phyloP scores from a whole-genome alignment of 2,888 invertebrate genomes.

The Drosophila cognata region DNA sequence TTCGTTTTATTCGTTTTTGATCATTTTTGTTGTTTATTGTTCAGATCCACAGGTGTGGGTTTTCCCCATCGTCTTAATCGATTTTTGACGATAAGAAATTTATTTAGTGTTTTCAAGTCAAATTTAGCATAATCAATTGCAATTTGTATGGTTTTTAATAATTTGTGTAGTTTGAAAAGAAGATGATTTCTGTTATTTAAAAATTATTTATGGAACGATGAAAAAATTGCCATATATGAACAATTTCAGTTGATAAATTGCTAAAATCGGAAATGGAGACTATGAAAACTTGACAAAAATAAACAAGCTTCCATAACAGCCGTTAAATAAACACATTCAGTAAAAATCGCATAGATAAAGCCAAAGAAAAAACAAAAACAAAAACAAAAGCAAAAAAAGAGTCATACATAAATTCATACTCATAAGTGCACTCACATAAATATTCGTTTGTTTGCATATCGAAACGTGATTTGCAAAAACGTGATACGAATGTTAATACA shows the following conservation, averaged over 20 bases:
- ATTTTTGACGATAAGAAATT: not conserved
- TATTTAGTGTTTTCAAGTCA: not conserved
- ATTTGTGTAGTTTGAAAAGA: no score
- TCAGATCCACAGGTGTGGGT: conserved; percentile 46
- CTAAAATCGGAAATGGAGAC: not conserved
- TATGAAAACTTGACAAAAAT: not conserved
- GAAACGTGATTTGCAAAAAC: conserved; percentile 77
- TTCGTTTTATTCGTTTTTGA: conserved; percentile 46
- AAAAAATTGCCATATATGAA: conserved; percentile 13
- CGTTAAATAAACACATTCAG: conserved; percentile 27
- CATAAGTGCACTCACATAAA: conserved; percentile 40
- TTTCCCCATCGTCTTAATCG: not conserved
- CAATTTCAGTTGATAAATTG: conserved; percentile 5
- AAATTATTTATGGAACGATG: not conserved
- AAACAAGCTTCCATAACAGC: conserved; percentile 18
- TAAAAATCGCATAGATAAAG: conserved; percentile 29
- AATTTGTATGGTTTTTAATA: not conserved
- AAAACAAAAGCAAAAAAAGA: not conserved
- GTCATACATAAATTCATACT: conserved; percentile 23
- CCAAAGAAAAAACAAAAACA: not conserved
- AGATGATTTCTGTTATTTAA: not conserved
- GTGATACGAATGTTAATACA: conserved; percentile 66
- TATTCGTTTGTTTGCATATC: conserved; percentile 41
- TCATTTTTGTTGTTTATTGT: conserved; percentile 34
- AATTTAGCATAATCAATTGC: not conserved